Evolutionary conservation across 2,113 vertebrate genomes (phyloP), one percentile per base, ranked within the genome.

Genomic region (Paracanthobrama guichenoti): DNA sequence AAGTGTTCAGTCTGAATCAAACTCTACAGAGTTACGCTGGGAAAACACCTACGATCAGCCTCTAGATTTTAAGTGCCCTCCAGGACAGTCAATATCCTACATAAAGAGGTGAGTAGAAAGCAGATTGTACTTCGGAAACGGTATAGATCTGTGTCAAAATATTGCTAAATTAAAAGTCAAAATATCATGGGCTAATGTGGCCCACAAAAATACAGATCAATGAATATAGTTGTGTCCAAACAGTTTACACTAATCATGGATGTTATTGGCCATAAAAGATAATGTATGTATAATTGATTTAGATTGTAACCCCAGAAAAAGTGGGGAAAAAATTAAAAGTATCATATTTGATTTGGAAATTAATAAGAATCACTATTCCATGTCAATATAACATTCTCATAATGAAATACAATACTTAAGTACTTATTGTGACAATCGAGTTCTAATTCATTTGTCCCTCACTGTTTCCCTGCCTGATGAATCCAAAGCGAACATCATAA

Each of bases 401-500:
- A 20, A 67, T 35, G 7, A 35, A 67, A 67, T 3, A 0, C 3
- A 69, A 39, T 18, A 35, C 8, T 55, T 55, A 7, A 20, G 16
- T 55, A 55, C 18, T 35, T 67, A 4, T 67, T 67, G 11, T n/a
- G 22, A 57, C 3, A 53, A 55, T 77, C 0, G 10, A 22, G 10
- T 10, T 57, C 5, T 59, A 28, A 26, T 48, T 4, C 2, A 48
- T 11, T 18, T n/a, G 18, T 12, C 7, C 10, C 12, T 62, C 22
- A 42, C 55, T 31, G 42, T 46, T 64, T 62, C 13, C 16, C 3
- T 67, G 13, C 2, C 12, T 67, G 46, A 35, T 78, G 18, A 39
- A 80, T 50, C 16, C n/a, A 10, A 67, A 81, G 79, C 11, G 6
- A 81, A 71, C 62, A 81, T 81, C 2, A n/a, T 1, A 67, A 81